Percentiles rank a stretch among this genome's conserved stretches.
These are phyloP conservation scores for Motacilla alba DNA, from an alignment of 2,113 vertebrate species.

Conservation along the genomic window DNA sequence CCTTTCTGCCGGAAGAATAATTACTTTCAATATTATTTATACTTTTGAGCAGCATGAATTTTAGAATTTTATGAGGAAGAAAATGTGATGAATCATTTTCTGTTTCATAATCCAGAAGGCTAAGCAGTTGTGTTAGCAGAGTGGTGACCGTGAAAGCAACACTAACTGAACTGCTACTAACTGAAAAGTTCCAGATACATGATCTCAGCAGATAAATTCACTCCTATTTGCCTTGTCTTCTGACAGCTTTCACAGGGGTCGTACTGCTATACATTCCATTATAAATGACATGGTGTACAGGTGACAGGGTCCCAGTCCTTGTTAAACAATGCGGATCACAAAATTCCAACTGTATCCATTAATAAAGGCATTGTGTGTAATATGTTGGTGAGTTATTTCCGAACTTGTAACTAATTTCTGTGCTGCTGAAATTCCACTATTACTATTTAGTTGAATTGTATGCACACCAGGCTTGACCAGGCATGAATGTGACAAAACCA, in stretches of 20 bases:
- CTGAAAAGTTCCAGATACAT: conserved; percentile 29
- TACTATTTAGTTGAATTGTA: background rate
- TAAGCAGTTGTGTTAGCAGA: background rate
- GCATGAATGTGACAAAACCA: background rate
- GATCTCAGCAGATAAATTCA: background rate
- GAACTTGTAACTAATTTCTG: background rate
- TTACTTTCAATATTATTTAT: background rate
- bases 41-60: background rate
- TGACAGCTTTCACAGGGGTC: background rate
- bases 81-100: background rate
- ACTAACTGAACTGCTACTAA: background rate
- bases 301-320: background rate
- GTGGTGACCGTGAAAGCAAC: background rate
- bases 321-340: background rate
- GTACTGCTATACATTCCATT: background rate
- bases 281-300: background rate
- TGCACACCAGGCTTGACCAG: background rate
- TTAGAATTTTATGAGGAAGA: background rate
- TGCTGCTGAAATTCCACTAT: background rate
- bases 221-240: background rate
- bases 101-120: background rate
- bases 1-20: background rate
- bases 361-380: background rate
- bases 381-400: background rate
- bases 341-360: background rate